Base-by-base conservation (phyloP, 1,140 invertebrate genomes). In the Arctopsyche grandis region DNA sequence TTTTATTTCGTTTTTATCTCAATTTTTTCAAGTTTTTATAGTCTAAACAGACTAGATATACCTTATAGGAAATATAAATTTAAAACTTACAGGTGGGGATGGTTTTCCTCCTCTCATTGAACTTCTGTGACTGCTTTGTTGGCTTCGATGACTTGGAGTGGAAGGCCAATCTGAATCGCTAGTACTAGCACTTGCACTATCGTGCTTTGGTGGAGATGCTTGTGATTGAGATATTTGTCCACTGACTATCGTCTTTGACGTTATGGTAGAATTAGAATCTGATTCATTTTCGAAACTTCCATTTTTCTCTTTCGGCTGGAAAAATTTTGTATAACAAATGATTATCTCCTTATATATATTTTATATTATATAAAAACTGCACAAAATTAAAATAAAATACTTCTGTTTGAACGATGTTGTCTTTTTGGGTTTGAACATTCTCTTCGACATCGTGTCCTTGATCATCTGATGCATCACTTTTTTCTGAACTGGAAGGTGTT, bases 261-360 rank as follows among this genome's bases (percentile, higher is more conserved):
- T 93, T 66, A 91, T 92, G n/a, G 92, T 93, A 52, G 92, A 93
- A 85, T 92, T 92, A 4, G 92, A 93, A 86, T 93, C 92, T 66
- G 93, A 93, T 86, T 93, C 93, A 77, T 91, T 91, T 38, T 91
- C 91, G 85, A 92, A 90, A 86, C 92, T 93, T 83, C 90, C 88
- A 79, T 89, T 90, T 82, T 92, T 92, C 84, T 93, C 91, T 83
- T 91, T 92, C 83, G 91, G 91, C 89, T 92, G 84, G 21, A 38
- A 69, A 69, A 69, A 69, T 4, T 69, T 22, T 66, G 21, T 66
- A 16, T 7, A 7, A 21, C 5, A 66, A 16, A 22, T 3, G 21
- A 66, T 19, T 16, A 66, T 66, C 12, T 1, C 38, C 21, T n/a
- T n/a, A 44, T 16, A n/a, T n/a, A n/a, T n/a, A n/a, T n/a, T n/a